Conservation (phyloP, 2,797 vertebrate genomes). For the Acipenser transmontanus region DNA sequence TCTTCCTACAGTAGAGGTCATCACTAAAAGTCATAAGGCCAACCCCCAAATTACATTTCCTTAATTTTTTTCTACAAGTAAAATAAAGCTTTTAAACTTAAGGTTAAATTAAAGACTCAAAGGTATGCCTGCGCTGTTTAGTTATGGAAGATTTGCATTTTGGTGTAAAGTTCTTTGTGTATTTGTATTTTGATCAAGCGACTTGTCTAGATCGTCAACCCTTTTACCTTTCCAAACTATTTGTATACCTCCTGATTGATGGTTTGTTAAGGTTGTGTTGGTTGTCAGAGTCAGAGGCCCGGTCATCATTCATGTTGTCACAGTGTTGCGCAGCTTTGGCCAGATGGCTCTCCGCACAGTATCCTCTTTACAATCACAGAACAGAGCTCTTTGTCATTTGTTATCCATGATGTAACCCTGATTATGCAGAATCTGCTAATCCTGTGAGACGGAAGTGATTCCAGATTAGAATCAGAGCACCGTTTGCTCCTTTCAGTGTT, state of each 20-base stretch:
- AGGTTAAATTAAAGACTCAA: no score
- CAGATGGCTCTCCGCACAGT: not conserved
- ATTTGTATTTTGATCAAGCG: not conserved
- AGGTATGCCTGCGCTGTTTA: no score
- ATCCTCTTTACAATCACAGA: not conserved
- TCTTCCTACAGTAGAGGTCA: no score
- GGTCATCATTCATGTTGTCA: not conserved
- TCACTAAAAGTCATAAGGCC: no score
- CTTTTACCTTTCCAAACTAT: not conserved
- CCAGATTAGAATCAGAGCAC: not conserved
- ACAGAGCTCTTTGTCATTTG: not conserved
- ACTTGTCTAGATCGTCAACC: not conserved
- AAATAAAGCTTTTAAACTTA: no score
- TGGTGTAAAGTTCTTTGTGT: not conserved
- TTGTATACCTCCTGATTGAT: not conserved
- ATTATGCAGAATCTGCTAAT: not conserved
- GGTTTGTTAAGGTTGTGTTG: not conserved
- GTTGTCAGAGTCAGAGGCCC: not conserved
- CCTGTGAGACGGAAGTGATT: not conserved
- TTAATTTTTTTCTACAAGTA: no score
- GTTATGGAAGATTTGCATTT: no score
- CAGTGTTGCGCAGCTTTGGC: no score
- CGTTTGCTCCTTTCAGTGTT: not conserved
- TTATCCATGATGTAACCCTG: not conserved
- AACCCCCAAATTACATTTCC: no score